Base-by-base conservation (phyloP, 35 echinoderm and acorn worm genomes). In the Strongylocentrotus purpuratus region DNA sequence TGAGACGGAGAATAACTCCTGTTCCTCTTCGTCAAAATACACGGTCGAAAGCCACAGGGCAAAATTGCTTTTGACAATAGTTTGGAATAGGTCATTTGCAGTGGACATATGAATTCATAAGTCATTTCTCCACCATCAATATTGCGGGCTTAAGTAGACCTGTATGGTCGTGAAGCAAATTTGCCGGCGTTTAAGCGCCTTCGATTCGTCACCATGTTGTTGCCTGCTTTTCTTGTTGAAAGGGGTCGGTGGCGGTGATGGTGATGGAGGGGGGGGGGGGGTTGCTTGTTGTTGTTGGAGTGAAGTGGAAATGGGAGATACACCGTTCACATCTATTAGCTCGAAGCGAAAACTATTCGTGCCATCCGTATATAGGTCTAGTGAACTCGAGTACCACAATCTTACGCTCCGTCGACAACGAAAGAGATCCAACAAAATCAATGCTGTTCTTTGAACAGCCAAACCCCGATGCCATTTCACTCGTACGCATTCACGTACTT, bases 41-140 rank as follows among this genome's bases (percentile, higher is more conserved):
- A 78, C 28, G 22, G 22, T 28, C 65, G 20, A 78, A 28, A 78
- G 20, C 65, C 22, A 13, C 52, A 59, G 65, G 65, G 28, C 65
- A 78, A 78, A 78, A 78, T 78, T 78, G 65, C 65, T 78, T 78
- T 78, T 0, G 18, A 78, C 65, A 78, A 78, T 78, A 78, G 20
- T 78, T 78, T 78, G 65, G 65, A 78, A n/a, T 78, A n/a, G 65
- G 65, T 78, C 65, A 78, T 78, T 78, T 78, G 65, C 20, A 78
- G 65, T 78, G 65, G 65, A 78, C 65, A 78, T 78, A 78, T 78
- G 65, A 78, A 78, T 78, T 18, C 65, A 78, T 78, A 78, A 78
- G 65, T 78, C 28, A 78, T 78, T 78, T 78, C 28, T 78, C 65
- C 7, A 7, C 65, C 25, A 25, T 78, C 65, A 78, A 78, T 78